Conservation (phyloP, 2,113 vertebrate genomes). For the Trochalopteron elliotii region DNA sequence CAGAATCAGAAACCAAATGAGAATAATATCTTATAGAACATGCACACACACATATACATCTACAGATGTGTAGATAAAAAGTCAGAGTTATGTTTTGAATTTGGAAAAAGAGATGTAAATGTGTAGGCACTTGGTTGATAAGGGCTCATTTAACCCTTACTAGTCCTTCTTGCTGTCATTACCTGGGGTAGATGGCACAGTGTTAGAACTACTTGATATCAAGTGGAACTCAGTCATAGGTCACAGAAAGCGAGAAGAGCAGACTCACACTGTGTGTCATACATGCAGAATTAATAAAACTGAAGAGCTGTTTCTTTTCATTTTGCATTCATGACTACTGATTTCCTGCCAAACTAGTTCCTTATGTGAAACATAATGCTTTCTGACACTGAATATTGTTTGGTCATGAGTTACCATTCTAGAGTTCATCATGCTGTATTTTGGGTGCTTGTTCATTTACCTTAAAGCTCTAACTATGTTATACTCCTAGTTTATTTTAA, state of each 20-base stretch:
- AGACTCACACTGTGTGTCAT: background rate
- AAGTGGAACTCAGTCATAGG: background rate
- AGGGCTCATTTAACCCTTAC: background rate
- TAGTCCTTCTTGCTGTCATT: background rate
- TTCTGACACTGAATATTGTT: background rate
- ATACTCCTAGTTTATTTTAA: background rate
- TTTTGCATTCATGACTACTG: background rate
- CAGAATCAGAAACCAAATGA: background rate
- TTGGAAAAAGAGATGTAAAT: background rate
- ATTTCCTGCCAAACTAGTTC: background rate
- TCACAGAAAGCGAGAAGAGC: background rate
- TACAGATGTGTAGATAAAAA: background rate
- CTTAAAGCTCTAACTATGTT: background rate
- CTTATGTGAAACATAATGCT: background rate
- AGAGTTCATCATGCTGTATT: background rate
- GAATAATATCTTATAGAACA: background rate
- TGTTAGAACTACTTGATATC: background rate
- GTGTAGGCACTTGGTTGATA: background rate
- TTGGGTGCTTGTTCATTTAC: background rate
- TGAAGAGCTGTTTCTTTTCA: background rate
- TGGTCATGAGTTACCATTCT: background rate
- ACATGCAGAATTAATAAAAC: background rate
- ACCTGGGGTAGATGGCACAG: background rate
- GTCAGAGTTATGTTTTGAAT: background rate
- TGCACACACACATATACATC: accelerated